Conservation (phyloP, 2,797 vertebrate species). For the Amblyraja radiata region DNA sequence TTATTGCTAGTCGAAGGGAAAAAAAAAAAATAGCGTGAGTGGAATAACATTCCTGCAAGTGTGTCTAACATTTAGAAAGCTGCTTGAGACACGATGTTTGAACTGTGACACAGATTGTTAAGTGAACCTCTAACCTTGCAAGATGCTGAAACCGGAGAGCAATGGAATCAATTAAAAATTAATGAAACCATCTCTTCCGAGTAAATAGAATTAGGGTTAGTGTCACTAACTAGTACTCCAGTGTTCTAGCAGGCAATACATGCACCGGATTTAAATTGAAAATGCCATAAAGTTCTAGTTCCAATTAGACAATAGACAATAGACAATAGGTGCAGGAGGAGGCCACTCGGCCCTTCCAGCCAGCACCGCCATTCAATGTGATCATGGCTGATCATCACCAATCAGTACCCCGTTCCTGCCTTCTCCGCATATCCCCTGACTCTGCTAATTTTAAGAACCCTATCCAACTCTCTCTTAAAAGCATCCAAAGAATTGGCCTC, state of each 20-base stretch:
- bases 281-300: background rate
- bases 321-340: too few species aligned
- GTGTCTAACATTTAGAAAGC: background rate
- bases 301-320: background rate
- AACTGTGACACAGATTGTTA: background rate
- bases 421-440: too few species aligned
- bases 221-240: background rate
- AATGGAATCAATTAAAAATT: constrained; percentile 10
- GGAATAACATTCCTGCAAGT: background rate
- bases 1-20: background rate
- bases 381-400: too few species aligned
- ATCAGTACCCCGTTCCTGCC: too few species aligned
- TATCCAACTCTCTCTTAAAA: too few species aligned
- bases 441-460: too few species aligned
- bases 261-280: background rate
- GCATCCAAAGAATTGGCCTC: too few species aligned
- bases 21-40: background rate
- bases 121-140: background rate
- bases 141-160: background rate
- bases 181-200: too few species aligned
- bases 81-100: background rate
- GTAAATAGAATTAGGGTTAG: background rate
- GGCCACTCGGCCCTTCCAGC: too few species aligned
- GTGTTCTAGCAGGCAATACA: background rate
- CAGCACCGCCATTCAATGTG: too few species aligned